Conservation (phyloP, 2,113 vertebrate species). For the Ellobius talpinus region DNA sequence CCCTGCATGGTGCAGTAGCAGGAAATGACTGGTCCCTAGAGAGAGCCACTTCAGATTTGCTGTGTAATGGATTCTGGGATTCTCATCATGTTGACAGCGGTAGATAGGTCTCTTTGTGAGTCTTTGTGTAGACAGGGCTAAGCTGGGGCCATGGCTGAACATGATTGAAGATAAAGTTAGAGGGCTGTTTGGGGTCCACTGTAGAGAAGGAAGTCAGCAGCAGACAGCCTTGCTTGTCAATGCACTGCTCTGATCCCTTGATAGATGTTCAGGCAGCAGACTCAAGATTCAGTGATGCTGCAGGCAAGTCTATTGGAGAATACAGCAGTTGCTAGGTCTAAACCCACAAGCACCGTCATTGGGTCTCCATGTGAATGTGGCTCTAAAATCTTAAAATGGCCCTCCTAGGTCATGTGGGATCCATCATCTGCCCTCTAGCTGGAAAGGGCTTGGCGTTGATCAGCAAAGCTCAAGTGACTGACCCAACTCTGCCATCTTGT, state of each 20-base stretch:
- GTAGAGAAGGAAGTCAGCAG: not conserved
- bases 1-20: too few relatives aligned
- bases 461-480: not conserved
- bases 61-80: not conserved
- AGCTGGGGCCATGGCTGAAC: not conserved
- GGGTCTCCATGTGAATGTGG: not conserved
- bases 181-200: not conserved
- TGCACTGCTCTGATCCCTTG: too few relatives aligned
- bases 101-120: not conserved
- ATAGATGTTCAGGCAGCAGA: not conserved
- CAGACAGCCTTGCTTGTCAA: not conserved
- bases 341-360: too few relatives aligned
- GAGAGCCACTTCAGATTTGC: not conserved
- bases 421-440: not conserved
- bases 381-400: not conserved
- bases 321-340: not conserved
- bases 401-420: not conserved
- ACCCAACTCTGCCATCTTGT: not conserved
- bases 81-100: not conserved
- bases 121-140: not conserved
- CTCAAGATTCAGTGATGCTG: not conserved
- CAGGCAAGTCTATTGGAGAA: not conserved
- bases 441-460: not conserved
- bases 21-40: not conserved
- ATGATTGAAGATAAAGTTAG: too few relatives aligned